A percentile compares a stretch with the other conserved stretches of the same genome.
phyloP scores from a whole-genome alignment of 1,140 invertebrate genomes.

The Aleiodes sp. region DNA sequence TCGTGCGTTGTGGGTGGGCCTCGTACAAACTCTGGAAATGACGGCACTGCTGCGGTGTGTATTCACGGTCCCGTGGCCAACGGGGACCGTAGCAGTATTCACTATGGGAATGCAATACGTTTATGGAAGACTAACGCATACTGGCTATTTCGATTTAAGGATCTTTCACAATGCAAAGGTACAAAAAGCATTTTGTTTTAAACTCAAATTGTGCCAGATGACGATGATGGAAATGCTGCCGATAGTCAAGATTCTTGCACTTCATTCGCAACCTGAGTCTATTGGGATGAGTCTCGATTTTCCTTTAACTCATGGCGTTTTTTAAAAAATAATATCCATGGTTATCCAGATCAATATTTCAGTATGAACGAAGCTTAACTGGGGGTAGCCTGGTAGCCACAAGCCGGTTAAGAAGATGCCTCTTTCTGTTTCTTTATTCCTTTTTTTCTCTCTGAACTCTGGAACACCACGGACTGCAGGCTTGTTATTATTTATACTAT shows the following conservation, averaged over 20 bases:
- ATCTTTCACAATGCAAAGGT: neutral
- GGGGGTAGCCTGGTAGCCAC: conserved; percentile 49
- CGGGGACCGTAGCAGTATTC: conserved; percentile 38
- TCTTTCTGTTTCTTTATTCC: conserved; percentile 19
- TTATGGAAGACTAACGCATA: conserved; percentile 52
- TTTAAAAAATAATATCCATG: too few relatives aligned
- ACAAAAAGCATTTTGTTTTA: too few relatives aligned
- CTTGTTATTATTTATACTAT: conserved; percentile 67
- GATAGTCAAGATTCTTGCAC: too few relatives aligned
- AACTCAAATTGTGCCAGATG: too few relatives aligned
- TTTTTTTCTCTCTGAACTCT: conserved; percentile 27
- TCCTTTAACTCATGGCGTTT: too few relatives aligned
- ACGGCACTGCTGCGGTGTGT: conserved; percentile 42
- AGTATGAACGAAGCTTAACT: conserved; percentile 39
- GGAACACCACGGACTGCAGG: conserved; percentile 45
- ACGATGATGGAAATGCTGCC: too few relatives aligned
- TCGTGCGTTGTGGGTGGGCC: conserved; percentile 66
- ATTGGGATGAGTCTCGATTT: too few relatives aligned
- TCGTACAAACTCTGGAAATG: conserved; percentile 43
- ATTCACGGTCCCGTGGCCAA: conserved; percentile 50
- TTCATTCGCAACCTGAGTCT: too few relatives aligned
- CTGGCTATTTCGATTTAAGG: conserved; percentile 13
- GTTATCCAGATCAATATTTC: neutral
- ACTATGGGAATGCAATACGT: conserved; percentile 58
- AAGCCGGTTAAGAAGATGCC: conserved; percentile 51